phyloP scores from a whole-genome alignment of 2,797 vertebrate genomes.

The Sebastes taczanowskii region DNA sequence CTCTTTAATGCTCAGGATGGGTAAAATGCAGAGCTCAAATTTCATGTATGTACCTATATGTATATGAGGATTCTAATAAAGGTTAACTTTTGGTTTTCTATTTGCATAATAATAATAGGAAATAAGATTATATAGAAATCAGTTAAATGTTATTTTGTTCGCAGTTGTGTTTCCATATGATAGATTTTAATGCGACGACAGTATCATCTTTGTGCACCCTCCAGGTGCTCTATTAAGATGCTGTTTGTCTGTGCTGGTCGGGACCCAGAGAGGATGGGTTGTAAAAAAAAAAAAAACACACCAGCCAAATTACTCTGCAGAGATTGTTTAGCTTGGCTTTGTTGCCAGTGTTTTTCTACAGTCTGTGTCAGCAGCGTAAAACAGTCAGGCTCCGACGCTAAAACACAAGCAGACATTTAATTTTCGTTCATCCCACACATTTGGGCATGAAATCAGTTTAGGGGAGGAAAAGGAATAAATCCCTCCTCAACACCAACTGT shows the following conservation, averaged over 20 bases:
- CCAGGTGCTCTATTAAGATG: conserved; percentile 36
- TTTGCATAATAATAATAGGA: not conserved
- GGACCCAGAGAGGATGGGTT: conserved; percentile 14
- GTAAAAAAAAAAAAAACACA: conserved; percentile 1
- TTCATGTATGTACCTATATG: too few relatives aligned
- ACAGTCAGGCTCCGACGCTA: not conserved
- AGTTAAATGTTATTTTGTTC: not conserved
- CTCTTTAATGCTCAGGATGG: too few relatives aligned
- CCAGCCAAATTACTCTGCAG: conserved; percentile 31
- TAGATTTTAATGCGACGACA: not conserved
- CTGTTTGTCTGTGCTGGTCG: conserved; percentile 22
- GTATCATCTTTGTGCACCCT: conserved; percentile 5
- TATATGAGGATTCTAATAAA: too few relatives aligned
- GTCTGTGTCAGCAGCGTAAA: conserved; percentile 26
- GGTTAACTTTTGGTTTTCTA: not conserved
- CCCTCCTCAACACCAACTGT: not conserved
- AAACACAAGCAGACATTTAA: conserved; percentile 24
- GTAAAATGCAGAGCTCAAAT: too few relatives aligned
- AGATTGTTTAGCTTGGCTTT: conserved; percentile 36
- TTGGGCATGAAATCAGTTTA: conserved; percentile 31
- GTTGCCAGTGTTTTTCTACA: conserved; percentile 12
- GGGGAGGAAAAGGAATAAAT: not conserved
- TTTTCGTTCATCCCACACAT: conserved; percentile 23
- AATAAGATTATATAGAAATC: not conserved
- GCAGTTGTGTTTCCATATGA: not conserved